Evolutionary conservation across 2,113 vertebrate genomes (phyloP).

Genomic region (Macaca nemestrina): DNA sequence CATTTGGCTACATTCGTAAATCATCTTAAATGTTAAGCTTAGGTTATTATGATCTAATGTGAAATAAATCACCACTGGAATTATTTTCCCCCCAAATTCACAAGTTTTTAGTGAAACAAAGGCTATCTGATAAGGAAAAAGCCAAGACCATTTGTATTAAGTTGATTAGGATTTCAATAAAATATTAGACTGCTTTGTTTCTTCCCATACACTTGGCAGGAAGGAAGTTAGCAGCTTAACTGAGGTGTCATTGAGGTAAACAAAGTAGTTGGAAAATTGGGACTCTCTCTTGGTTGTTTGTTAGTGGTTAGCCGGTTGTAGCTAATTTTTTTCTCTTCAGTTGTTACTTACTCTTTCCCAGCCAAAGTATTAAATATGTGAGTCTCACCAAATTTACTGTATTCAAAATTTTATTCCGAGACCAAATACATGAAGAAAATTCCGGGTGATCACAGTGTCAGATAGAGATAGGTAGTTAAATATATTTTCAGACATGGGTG

Average conservation of each 20-base stretch:
- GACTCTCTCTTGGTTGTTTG: background rate
- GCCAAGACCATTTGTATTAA: background rate
- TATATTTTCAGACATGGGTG: no score
- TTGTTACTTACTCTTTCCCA: background rate
- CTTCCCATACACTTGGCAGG: background rate
- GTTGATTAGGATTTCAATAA: conserved; percentile 21
- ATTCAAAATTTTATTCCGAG: background rate
- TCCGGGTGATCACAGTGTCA: background rate
- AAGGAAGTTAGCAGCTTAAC: background rate
- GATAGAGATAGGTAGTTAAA: background rate
- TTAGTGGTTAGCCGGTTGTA: background rate
- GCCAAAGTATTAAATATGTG: background rate
- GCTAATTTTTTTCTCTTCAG: background rate
- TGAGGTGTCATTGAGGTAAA: background rate
- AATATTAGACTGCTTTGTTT: background rate
- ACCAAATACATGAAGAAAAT: background rate
- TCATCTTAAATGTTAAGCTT: conserved; percentile 42
- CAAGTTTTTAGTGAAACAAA: conserved; percentile 16
- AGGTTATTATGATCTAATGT: conserved; percentile 25
- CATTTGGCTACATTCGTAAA: conserved; percentile 32
- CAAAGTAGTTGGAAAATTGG: background rate
- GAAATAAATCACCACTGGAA: conserved; percentile 35
- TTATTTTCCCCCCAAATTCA: background rate
- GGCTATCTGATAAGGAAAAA: background rate
- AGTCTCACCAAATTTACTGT: background rate